Evolutionary conservation across 2,797 vertebrate species (phyloP), one percentile per base, ranked within the genome.

Genomic region (Eospalax fontanierii): DNA sequence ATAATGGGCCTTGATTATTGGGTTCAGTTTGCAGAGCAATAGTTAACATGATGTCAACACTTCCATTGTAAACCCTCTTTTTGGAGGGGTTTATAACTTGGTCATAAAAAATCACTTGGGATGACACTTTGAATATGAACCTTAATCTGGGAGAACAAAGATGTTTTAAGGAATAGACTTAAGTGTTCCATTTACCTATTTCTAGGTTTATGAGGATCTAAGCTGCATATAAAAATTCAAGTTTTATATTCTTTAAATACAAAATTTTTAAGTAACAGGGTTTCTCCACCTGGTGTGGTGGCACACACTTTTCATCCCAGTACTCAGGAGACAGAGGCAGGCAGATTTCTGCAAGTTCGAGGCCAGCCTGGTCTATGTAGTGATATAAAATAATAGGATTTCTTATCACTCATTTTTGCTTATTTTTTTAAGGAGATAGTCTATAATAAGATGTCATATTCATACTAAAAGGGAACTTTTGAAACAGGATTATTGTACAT

Each of bases 21-120:
- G 97, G 96, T 97, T 96, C 96, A 95, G 89, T 97, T 97, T 97
- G 97, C 95, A 83, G 96, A 97, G 95, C 98, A 97, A 97, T 97
- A 97, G 98, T 98, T 98, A 98, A 92, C 57, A 94, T 98, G 97
- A 98, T 98, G 98, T 98, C 98, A 98, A 97, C 98, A 98, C 98
- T 98, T 98, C 97, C 97, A 97, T 98, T 98, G 98, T 98, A 98
- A 98, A 98, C 97, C 83, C 85, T 68, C 70, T 97, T 98, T 98
- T 98, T 97, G 97, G 96, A 98, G 97, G 97, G 92, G 97, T 98
- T 98, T 98, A 98, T 98, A 98, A 98, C 97, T 93, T 94, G 89
- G 94, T 97, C 98, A 97, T 98, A 98, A 98, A 98, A 98, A 97
- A 87, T 98, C 97, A 97, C 97, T 98, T 88, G 97, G 95, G 98